A percentile compares a stretch with the other conserved stretches of the same genome.
Evolutionary conservation across 2,888 invertebrate genomes (phyloP).

Genomic region (Stenotaenia linearis): DNA sequence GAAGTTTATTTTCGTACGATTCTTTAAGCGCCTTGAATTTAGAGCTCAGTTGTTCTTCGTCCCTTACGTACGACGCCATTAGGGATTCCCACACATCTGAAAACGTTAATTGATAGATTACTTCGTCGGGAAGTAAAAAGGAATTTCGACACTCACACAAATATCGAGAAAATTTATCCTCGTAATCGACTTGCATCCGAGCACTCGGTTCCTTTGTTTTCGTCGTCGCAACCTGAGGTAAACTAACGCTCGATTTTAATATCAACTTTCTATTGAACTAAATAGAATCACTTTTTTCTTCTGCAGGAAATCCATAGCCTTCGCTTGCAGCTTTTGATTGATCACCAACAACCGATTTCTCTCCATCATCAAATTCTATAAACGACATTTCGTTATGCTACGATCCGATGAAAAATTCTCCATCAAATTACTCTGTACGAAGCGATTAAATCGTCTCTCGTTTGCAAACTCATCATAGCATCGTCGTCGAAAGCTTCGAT

Average conservation of each 20-base stretch:
- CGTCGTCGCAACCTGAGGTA: neutral
- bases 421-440: neutral
- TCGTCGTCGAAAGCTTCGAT: neutral
- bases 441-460: neutral
- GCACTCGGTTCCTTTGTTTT: neutral
- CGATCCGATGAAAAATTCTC: neutral
- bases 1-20: neutral
- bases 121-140: too few relatives aligned
- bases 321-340: neutral
- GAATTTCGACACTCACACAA: neutral
- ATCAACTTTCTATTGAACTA: too few relatives aligned
- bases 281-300: constrained; percentile 26
- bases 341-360: neutral
- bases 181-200: neutral
- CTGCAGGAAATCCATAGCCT: neutral
- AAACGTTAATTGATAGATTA: neutral
- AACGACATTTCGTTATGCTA: neutral
- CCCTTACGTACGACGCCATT: neutral
- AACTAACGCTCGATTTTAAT: too few relatives aligned
- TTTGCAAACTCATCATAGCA: neutral
- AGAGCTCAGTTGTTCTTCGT: neutral
- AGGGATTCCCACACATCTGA: neutral
- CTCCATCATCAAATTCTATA: neutral
- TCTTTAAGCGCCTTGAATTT: neutral
- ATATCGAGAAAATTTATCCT: neutral